Base-by-base conservation (phyloP, 1,140 invertebrate species). In the Aleiodes sp. region DNA sequence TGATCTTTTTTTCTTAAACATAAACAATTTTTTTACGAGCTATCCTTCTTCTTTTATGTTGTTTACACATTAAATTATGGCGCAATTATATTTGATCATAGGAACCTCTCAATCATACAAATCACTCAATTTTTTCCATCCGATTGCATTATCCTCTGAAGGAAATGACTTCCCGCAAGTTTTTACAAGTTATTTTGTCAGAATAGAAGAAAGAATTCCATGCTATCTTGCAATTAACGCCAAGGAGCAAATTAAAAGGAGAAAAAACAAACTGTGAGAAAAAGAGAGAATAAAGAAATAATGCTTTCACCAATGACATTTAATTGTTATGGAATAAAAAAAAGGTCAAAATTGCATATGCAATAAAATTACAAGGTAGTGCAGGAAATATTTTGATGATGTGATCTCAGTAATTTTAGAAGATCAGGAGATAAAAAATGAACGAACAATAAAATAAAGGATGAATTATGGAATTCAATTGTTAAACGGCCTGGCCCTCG, bases 401-500 rank as follows among this genome's bases (percentile, higher is more conserved):
- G 21, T 41, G 41, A 41, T 63, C 21, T n/a, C 59, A 6, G 21
- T 31, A 37, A 61, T 35, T 61, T 14, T 24, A 41, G 14, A 61
- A 16, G 29, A 61, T 61, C n/a, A 37, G 37, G 21, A 21, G 31
- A 61, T 9, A 35, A 39, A 61, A 61, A 61, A 61, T 7, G 19
- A 6, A 26, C 8, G 52, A 21, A 14, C 33, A 31, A 37, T 12
- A 63, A 41, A 63, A 28, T 26, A 24, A 63, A 41, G n/a, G 33
- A 37, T n/a, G 24, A 16, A 46, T 46, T 8, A 63, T 26, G 37
- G 35, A 41, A 41, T 63, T 21, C 35, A n/a, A 26, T 63, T 19
- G 16, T 41, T 63, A 59, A n/a, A n/a, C n/a, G 56, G 26, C 56
- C 29, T 59, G 56, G 56, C 56, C 56, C 56, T 59, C 56, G 12